A percentile compares a stretch with the other conserved stretches of the same genome.
Evolutionary conservation across 2,113 vertebrate species (phyloP).

Genomic region (Galbula dea): DNA sequence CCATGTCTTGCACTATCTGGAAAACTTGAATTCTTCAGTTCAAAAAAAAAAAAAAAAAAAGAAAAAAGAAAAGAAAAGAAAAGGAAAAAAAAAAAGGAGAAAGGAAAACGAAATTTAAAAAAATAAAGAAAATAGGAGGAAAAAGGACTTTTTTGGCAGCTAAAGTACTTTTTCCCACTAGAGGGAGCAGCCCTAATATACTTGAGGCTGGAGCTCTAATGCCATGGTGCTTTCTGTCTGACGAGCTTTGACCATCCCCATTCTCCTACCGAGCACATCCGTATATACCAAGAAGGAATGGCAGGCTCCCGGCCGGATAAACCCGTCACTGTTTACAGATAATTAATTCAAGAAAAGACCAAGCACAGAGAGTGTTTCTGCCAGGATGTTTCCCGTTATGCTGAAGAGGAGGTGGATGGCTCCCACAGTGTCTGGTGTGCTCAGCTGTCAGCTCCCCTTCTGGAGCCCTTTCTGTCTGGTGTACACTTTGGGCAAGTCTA

Average conservation of each 20-base stretch:
- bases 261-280: neutral
- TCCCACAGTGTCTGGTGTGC: neutral
- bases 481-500: neutral
- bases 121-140: fast-evolving
- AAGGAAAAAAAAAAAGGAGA: neutral
- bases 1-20: conserved; percentile 51
- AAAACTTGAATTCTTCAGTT: conserved; percentile 61
- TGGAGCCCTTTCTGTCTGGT: neutral
- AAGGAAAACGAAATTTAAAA: neutral
- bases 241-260: neutral
- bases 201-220: neutral
- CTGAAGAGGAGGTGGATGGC: neutral
- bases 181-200: conserved; percentile 64
- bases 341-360: conserved; percentile 8
- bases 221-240: neutral
- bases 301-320: neutral
- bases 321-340: neutral
- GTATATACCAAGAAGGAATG: neutral
- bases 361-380: neutral
- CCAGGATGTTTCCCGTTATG: neutral
- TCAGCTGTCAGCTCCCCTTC: neutral
- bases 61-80: too few relatives aligned
- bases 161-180: conserved; percentile 53
- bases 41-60: neutral
- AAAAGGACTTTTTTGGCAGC: neutral